A percentile compares a stretch with the other conserved stretches of the same genome.
These are phyloP conservation scores for Cotesia chilonis DNA, from an alignment of 1,140 invertebrate species.

Conservation along the genomic window DNA sequence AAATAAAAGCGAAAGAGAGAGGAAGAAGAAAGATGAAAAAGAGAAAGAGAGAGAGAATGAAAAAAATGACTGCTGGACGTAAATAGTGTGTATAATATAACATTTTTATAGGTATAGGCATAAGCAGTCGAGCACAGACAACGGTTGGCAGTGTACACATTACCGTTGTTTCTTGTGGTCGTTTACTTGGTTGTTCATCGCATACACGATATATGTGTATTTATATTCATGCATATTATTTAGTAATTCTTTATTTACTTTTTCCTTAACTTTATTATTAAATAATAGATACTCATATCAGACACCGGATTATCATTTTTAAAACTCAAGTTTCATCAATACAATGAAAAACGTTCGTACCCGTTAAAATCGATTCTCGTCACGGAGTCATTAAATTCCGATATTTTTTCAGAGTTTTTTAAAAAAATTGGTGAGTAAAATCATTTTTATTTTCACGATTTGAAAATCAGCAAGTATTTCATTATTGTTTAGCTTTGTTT, in stretches of 20 bases:
- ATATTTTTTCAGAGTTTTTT: slow-evolving; percentile 16
- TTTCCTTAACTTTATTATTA: too few species aligned
- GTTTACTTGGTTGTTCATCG: not conserved
- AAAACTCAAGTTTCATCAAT: too few species aligned
- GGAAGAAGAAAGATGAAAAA: not conserved
- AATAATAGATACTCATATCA: too few species aligned
- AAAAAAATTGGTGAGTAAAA: slow-evolving; percentile 21
- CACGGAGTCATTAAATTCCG: not conserved
- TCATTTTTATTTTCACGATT: not conserved
- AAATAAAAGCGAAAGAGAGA: slow-evolving; percentile 8
- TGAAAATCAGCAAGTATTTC: not conserved
- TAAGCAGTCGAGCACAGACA: slow-evolving; percentile 32
- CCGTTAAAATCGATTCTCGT: not conserved
- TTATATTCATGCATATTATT: too few species aligned
- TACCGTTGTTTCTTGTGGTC: slow-evolving; percentile 23
- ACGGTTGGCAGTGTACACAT: slow-evolving; percentile 31
- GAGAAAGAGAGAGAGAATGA: not conserved
- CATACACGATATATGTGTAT: not conserved
- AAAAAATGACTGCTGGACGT: slow-evolving; percentile 10
- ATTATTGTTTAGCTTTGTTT: not conserved
- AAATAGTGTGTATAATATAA: slow-evolving; percentile 1
- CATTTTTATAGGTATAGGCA: too few species aligned
- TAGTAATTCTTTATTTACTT: too few species aligned
- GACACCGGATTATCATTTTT: too few species aligned
- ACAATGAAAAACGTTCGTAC: not conserved